Evolutionary conservation across 37 sponge, comb jelly and placozoan species (phyloP).

Genomic region (Eunapius fragilis): DNA sequence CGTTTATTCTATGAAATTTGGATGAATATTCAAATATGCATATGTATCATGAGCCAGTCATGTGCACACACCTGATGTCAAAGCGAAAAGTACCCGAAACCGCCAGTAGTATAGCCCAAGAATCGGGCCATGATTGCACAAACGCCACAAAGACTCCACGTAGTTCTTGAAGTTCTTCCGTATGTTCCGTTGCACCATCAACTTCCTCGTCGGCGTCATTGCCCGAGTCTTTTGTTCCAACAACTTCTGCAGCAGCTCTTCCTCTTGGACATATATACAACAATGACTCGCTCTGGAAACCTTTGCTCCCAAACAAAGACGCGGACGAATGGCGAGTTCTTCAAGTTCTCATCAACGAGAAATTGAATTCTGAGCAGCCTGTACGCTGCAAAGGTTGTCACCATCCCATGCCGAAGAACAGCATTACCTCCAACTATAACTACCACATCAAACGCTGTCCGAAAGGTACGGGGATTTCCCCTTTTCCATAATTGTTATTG

Average conservation of each 20-base stretch:
- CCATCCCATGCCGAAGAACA: not conserved
- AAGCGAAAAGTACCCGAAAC: not conserved
- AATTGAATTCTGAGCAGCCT: not conserved
- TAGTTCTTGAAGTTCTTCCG: not conserved
- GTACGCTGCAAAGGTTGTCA: not conserved
- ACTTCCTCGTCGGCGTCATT: not conserved
- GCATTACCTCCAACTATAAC: not conserved
- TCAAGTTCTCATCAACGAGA: not conserved
- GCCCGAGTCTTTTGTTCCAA: not conserved
- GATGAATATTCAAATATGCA: too few species aligned
- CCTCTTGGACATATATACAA: not conserved
- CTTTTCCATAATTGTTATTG: too few species aligned
- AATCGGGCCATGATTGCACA: not conserved
- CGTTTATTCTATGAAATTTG: too few species aligned
- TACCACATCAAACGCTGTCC: not conserved
- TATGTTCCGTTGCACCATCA: not conserved
- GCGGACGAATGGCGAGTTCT: not conserved
- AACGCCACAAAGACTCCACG: not conserved
- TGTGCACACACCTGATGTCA: not conserved
- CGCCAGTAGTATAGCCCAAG: not conserved
- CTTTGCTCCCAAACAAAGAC: conserved; percentile 12
- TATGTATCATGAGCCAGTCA: not conserved
- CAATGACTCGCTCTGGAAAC: not conserved
- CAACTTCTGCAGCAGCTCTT: not conserved
- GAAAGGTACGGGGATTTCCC: not conserved